phyloP scores from a whole-genome alignment of 2,797 vertebrate genomes.

The Oreortyx pictus region DNA sequence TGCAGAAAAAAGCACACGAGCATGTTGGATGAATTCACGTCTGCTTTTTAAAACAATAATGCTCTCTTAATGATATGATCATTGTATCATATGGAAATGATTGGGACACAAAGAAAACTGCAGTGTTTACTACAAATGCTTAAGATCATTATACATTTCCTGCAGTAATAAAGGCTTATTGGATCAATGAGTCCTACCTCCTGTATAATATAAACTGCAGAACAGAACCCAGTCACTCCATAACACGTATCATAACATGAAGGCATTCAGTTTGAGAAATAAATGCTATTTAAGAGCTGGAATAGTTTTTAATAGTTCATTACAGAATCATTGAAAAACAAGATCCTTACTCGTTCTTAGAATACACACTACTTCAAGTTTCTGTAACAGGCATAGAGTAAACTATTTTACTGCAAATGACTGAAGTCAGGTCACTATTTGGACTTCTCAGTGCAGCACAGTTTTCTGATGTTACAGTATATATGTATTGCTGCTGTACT shows the following conservation, averaged over 20 bases:
- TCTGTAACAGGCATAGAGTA: neutral
- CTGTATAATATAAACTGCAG: neutral
- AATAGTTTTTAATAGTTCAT: neutral
- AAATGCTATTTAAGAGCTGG: neutral
- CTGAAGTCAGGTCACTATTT: neutral
- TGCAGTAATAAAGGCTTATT: neutral
- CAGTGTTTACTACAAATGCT: neutral
- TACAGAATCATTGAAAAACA: neutral
- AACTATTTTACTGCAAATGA: neutral
- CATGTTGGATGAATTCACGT: neutral
- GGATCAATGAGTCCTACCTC: neutral
- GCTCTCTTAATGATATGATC: neutral
- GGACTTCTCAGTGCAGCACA: neutral
- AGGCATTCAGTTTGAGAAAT: neutral
- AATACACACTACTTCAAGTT: neutral
- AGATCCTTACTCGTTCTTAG: neutral
- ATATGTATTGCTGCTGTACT: neutral
- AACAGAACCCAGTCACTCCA: neutral
- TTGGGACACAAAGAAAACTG: neutral
- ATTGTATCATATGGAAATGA: neutral
- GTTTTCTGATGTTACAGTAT: neutral
- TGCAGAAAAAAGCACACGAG: neutral
- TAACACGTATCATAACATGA: neutral
- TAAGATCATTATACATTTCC: neutral
- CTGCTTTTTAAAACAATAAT: neutral